Conservation (phyloP, 2,888 invertebrate species). For the Eupeodes luniger region DNA sequence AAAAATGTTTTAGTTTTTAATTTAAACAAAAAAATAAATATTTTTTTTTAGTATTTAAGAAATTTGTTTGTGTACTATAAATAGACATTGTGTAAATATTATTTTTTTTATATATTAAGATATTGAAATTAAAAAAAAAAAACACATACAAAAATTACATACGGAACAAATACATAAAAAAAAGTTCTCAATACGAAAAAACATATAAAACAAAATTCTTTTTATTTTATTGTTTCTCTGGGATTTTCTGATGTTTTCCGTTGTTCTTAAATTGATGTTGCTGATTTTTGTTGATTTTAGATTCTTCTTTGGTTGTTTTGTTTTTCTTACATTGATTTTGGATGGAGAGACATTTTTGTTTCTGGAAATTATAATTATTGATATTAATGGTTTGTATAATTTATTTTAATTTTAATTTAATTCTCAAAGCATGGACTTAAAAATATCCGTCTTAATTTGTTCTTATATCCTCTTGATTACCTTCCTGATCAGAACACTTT, state of each 20-base stretch:
- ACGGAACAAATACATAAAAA: constrained; percentile 55
- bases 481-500: too few species aligned
- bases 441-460: too few species aligned
- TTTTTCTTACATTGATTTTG: constrained; percentile 7
- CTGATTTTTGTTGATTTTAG: constrained; percentile 23
- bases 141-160: constrained; percentile 39
- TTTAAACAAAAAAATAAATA: constrained; percentile 12
- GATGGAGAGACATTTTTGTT: background rate
- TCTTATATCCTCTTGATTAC: too few species aligned
- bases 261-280: constrained; percentile 31
- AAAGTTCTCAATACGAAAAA: constrained; percentile 58
- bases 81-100: constrained; percentile 62
- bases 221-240: constrained; percentile 37
- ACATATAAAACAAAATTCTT: constrained; percentile 56
- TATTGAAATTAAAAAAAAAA: constrained; percentile 50
- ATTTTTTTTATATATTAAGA: constrained; percentile 66
- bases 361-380: background rate
- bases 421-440: background rate
- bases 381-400: constrained; percentile 4
- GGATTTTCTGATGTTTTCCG: constrained; percentile 28
- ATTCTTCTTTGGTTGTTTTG: constrained; percentile 23
- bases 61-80: constrained; percentile 63
- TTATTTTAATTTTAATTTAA: background rate
- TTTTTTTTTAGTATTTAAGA: constrained; percentile 50
- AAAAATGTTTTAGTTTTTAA: constrained; percentile 66